Evolutionary conservation across 2,113 vertebrate species (phyloP), one percentile per base, ranked within the genome.

Genomic region (Arenaria interpres): DNA sequence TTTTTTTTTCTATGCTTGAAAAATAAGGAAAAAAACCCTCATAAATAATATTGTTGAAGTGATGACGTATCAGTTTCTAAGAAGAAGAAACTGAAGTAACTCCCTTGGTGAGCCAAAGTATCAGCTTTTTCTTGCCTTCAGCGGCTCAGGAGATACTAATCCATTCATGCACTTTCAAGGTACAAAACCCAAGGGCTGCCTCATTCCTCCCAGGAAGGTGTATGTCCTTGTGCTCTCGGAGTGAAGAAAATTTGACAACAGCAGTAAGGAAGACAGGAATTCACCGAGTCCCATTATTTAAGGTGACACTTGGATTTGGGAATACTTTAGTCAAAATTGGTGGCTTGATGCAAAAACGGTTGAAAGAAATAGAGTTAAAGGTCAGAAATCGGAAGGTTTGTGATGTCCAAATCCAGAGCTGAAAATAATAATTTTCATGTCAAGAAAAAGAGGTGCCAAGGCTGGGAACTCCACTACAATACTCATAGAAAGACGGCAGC

Each of bases 11-110:
- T 76, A 23, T 64, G 60, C 77, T 59, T 93, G 43, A 96, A 94
- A 97, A 97, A 90, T 30, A 89, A 97, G 45, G 64, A 57, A 66
- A 88, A 88, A 89, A 64, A 27, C 48, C 68, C 32, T 45, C 78
- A 57, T 88, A 88, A 92, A 95, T 62, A 74, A 93, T 39, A 48
- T 33, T 39, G 60, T 14, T 72, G 78, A 63, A 71, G 68, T 45
- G 85, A 71, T 84, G 76, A 95, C 3, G 7, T 32, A 75, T 69
- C 84, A 21, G 60, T 23, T 78, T 71, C 37, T 57, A 28, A 41
- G 63, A 73, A 91, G 77, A 86, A 91, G 81, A 72, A 89, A 19
- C 16, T n/a, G 39, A 86, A 85, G 53, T 25, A 63, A 73, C 45
- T 88, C 81, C 14, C 62, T 79, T 67, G 68, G 25, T 4, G 9